A percentile compares a stretch with the other conserved stretches of the same genome.
These are phyloP conservation scores for Elysia chlorotica DNA, from an alignment of 1,140 invertebrate genomes.

Conservation along the genomic window DNA sequence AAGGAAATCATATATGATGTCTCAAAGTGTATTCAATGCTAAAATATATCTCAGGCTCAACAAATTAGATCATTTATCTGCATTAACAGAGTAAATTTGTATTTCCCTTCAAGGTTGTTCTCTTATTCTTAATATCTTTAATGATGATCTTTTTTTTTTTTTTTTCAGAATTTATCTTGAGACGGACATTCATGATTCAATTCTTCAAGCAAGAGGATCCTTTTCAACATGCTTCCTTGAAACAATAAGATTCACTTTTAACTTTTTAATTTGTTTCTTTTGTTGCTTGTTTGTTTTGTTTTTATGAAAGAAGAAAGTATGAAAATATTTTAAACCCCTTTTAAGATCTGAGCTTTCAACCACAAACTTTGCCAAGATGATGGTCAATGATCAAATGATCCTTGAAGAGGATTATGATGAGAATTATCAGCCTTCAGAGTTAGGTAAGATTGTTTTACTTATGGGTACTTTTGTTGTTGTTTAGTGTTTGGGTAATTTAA, in stretches of 20 bases:
- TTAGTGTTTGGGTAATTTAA: too few relatives aligned
- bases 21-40: too few relatives aligned
- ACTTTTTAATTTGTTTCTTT: neutral
- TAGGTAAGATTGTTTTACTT: conserved; percentile 40
- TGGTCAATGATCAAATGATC: conserved; percentile 60
- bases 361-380: conserved; percentile 37
- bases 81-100: too few relatives aligned
- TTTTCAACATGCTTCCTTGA: neutral
- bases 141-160: too few relatives aligned
- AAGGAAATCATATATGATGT: too few relatives aligned
- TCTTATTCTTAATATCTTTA: too few relatives aligned
- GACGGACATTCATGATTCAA: too few relatives aligned
- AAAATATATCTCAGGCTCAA: too few relatives aligned
- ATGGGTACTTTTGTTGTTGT: too few relatives aligned
- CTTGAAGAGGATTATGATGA: conserved; percentile 63
- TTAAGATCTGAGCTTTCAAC: neutral
- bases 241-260: neutral
- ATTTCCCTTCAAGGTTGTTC: too few relatives aligned
- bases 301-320: neutral
- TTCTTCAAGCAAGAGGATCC: neutral
- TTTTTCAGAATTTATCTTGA: too few relatives aligned
- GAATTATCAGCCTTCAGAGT: conserved; percentile 59
- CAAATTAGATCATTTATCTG: too few relatives aligned
- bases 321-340: neutral
- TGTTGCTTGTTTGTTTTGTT: neutral